phyloP scores from a whole-genome alignment of 2,888 invertebrate species.

The Hymenopus coronatus region DNA sequence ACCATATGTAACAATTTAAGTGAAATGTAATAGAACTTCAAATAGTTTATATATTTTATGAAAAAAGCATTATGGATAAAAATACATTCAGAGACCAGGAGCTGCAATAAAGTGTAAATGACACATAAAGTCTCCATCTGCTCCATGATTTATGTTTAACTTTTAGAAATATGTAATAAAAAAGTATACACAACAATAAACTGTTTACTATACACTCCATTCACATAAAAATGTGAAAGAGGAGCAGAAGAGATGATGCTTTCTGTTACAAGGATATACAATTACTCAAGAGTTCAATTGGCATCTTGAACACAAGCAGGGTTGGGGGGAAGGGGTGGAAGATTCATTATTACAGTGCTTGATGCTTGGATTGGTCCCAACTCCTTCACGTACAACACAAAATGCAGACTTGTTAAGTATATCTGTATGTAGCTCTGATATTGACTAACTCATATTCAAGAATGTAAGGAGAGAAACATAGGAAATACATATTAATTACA shows the following conservation, averaged over 20 bases:
- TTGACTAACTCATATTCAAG: not conserved
- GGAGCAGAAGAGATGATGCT: not conserved
- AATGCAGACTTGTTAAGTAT: no score
- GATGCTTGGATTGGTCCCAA: slow-evolving; percentile 28
- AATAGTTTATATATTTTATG: slow-evolving; percentile 21
- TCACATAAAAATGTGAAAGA: not conserved
- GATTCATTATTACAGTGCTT: slow-evolving; percentile 11
- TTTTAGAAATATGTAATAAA: slow-evolving; percentile 19
- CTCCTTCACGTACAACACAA: slow-evolving; percentile 18
- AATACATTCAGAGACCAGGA: slow-evolving; percentile 22
- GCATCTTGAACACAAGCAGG: slow-evolving; percentile 18
- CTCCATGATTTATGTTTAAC: not conserved
- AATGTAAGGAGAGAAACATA: not conserved
- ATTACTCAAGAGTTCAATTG: not conserved
- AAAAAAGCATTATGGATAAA: slow-evolving; percentile 15
- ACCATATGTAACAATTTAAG: slow-evolving; percentile 14
- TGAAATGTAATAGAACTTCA: slow-evolving; percentile 16
- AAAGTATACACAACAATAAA: slow-evolving; percentile 26
- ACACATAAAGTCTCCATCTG: not conserved
- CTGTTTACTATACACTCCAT: slow-evolving; percentile 7
- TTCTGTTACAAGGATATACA: not conserved
- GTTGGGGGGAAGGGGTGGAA: not conserved
- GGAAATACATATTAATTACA: not conserved
- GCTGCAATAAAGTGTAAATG: slow-evolving; percentile 11
- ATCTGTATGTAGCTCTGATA: not conserved